phyloP scores from a whole-genome alignment of 2,888 invertebrate species.

The Villa cingulata region DNA sequence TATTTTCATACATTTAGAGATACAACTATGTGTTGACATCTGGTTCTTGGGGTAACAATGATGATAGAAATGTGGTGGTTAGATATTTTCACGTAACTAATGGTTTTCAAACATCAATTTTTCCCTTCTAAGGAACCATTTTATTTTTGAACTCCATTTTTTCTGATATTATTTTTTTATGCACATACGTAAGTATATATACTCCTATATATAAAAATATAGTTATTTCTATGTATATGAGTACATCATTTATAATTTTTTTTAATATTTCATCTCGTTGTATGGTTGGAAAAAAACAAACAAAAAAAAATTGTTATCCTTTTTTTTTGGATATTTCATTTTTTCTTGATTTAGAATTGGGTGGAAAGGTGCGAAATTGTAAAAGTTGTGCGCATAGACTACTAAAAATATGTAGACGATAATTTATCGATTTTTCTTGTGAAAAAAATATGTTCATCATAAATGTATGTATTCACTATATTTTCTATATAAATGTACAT shows the following conservation, averaged over 20 bases:
- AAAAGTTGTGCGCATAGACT: slow-evolving; percentile 10
- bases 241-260: no score
- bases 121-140: neutral
- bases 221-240: no score
- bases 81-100: neutral
- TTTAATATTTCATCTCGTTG: no score
- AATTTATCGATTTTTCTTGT: slow-evolving; percentile 7
- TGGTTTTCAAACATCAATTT: neutral
- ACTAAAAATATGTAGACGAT: slow-evolving; percentile 2
- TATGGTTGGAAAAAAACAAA: no score
- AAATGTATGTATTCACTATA: no score
- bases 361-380: slow-evolving; percentile 13
- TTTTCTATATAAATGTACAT: no score
- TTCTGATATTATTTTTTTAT: neutral
- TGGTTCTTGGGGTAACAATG: slow-evolving; percentile 6
- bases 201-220: no score
- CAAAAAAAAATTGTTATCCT: neutral
- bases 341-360: slow-evolving; percentile 2
- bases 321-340: neutral
- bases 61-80: neutral
- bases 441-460: no score
- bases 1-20: no score
- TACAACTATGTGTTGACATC: slow-evolving; percentile 10
- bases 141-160: neutral
- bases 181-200: neutral